These are phyloP conservation scores for Tholera decimalis DNA, from an alignment of 2,888 invertebrate species.

Conservation along the genomic window DNA sequence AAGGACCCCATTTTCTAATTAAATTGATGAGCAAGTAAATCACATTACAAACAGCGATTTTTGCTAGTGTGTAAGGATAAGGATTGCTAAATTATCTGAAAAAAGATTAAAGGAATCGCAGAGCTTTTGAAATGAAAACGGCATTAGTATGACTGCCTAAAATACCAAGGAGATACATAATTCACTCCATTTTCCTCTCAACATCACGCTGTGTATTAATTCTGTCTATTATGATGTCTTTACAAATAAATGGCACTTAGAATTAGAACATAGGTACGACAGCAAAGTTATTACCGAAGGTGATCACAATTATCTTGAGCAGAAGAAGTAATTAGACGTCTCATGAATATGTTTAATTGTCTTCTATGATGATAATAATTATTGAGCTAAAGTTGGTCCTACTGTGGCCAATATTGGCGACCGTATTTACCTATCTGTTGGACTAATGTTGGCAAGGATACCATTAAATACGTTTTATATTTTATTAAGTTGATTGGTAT, in stretches of 20 bases:
- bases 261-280: conserved; percentile 34
- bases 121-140: neutral
- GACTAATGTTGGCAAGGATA: neutral
- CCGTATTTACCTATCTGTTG: neutral
- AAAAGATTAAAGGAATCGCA: no score
- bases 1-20: neutral
- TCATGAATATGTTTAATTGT: conserved; percentile 50
- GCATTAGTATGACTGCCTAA: neutral
- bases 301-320: conserved; percentile 33
- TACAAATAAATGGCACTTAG: conserved; percentile 45
- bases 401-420: neutral
- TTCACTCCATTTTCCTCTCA: conserved; percentile 10
- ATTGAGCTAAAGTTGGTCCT: conserved; percentile 15
- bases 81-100: no score
- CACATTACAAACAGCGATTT: no score
- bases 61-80: no score
- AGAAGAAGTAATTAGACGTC: conserved; percentile 49
- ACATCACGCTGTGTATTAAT: conserved; percentile 19
- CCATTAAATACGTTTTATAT: neutral
- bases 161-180: neutral
- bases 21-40: neutral
- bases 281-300: conserved; percentile 51
- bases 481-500: neutral
- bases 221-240: conserved; percentile 24
- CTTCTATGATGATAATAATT: conserved; percentile 10